Conservation (phyloP, 2,888 invertebrate species). For the Phanerotoma sp. region DNA sequence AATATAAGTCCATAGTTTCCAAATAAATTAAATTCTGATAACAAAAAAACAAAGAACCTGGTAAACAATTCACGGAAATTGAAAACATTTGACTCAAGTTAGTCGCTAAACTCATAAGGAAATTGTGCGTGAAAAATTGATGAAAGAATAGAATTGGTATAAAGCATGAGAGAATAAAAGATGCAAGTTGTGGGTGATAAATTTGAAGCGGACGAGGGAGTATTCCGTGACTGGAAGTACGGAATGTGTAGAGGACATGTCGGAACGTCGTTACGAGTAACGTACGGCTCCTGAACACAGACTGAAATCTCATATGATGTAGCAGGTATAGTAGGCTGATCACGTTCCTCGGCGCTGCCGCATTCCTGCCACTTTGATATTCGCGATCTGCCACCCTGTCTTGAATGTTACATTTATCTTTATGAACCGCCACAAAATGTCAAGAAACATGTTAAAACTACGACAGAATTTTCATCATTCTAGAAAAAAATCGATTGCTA, state of each 20-base stretch:
- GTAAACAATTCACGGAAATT: no score
- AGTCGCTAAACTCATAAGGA: no score
- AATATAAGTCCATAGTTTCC: no score
- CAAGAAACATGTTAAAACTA: neutral
- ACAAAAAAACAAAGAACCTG: no score
- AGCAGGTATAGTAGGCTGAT: conserved; percentile 42
- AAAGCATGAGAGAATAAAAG: neutral
- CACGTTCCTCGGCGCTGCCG: conserved; percentile 45
- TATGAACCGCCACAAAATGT: neutral
- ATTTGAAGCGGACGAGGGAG: conserved; percentile 26
- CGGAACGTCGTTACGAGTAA: conserved; percentile 33
- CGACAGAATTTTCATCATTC: conserved; percentile 6
- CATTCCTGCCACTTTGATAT: conserved; percentile 40
- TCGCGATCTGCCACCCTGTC: conserved; percentile 32
- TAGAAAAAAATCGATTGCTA: no score
- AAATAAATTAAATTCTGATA: no score
- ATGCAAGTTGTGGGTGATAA: conserved; percentile 21
- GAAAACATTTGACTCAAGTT: no score
- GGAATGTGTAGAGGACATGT: conserved; percentile 27
- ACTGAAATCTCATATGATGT: conserved; percentile 40
- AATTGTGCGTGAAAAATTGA: conserved; percentile 32
- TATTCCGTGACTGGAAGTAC: conserved; percentile 26
- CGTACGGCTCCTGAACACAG: conserved; percentile 30
- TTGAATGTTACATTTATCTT: conserved; percentile 18
- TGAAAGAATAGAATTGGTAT: conserved; percentile 20